These are phyloP conservation scores for Rhagonycha lutea DNA, from an alignment of 2,888 invertebrate species.

Conservation along the genomic window DNA sequence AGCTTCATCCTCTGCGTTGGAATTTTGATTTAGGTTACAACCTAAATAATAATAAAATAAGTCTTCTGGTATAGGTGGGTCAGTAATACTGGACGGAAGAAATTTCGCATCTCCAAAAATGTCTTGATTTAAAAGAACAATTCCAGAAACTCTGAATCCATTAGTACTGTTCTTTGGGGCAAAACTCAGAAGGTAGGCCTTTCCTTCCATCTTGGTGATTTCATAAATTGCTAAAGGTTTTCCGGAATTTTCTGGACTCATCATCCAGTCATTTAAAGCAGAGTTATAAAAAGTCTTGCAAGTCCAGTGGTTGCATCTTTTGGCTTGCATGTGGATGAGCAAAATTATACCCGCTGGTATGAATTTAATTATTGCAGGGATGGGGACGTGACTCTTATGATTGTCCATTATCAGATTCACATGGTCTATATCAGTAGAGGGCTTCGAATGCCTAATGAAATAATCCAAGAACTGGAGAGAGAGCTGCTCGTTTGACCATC, in stretches of 20 bases:
- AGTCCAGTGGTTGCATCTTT: slow-evolving; percentile 37
- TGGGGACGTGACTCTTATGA: slow-evolving; percentile 30
- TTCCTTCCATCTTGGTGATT: slow-evolving; percentile 37
- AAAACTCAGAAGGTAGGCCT: slow-evolving; percentile 36
- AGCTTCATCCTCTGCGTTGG: too few species aligned
- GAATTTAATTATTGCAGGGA: neutral
- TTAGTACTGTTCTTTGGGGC: slow-evolving; percentile 36
- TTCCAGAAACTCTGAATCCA: slow-evolving; percentile 37
- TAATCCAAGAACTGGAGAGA: slow-evolving; percentile 31
- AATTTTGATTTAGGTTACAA: too few species aligned
- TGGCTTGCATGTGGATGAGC: slow-evolving; percentile 35
- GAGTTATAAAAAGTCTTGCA: slow-evolving; percentile 31
- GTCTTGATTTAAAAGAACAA: slow-evolving; percentile 26
- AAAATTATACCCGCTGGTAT: slow-evolving; percentile 33
- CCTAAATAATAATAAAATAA: too few species aligned
- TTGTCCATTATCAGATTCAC: slow-evolving; percentile 35
- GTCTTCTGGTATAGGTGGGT: slow-evolving; percentile 8
- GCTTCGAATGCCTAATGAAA: slow-evolving; percentile 22
- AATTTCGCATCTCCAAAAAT: slow-evolving; percentile 21
- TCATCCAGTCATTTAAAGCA: slow-evolving; percentile 31
- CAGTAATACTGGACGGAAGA: slow-evolving; percentile 9
- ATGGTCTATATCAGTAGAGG: slow-evolving; percentile 18
- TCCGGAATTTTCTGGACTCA: neutral
- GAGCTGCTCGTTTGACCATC: slow-evolving; percentile 41
- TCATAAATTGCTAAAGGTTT: slow-evolving; percentile 44